A percentile compares a stretch with the other conserved stretches of the same genome.
Evolutionary conservation across 2,113 vertebrate genomes (phyloP).

Genomic region (Pan paniscus): DNA sequence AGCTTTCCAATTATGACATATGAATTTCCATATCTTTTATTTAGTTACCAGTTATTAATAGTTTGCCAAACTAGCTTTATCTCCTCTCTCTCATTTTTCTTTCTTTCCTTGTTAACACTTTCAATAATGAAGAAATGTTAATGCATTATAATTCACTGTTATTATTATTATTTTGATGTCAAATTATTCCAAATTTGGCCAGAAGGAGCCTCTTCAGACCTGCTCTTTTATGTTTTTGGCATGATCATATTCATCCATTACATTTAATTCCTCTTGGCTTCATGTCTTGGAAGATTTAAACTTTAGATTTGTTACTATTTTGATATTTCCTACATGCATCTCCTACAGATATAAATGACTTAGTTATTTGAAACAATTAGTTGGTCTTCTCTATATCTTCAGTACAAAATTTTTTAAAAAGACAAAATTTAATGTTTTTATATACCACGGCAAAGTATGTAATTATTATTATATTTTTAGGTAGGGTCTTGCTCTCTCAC

Average conservation of each 20-base stretch:
- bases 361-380: not conserved
- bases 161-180: constrained; percentile 21
- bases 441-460: not conserved
- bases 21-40: not conserved
- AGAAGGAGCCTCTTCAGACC: not conserved
- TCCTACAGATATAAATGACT: not conserved
- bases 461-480: no score
- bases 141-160: not conserved
- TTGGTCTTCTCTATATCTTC: not conserved
- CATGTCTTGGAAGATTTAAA: not conserved
- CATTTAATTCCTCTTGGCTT: constrained; percentile 32
- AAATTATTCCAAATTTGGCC: not conserved
- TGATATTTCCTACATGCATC: not conserved
- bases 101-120: not conserved
- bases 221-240: not conserved
- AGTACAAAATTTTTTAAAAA: not conserved
- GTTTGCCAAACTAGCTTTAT: not conserved
- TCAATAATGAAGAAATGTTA: not conserved
- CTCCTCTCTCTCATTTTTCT: not conserved
- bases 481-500: no score
- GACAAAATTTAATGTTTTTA: not conserved
- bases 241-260: not conserved
- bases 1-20: not conserved
- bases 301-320: not conserved
- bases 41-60: constrained; percentile 5